Base-by-base conservation (phyloP, 2,797 vertebrate genomes). In the Cyprinodon diabolis region DNA sequence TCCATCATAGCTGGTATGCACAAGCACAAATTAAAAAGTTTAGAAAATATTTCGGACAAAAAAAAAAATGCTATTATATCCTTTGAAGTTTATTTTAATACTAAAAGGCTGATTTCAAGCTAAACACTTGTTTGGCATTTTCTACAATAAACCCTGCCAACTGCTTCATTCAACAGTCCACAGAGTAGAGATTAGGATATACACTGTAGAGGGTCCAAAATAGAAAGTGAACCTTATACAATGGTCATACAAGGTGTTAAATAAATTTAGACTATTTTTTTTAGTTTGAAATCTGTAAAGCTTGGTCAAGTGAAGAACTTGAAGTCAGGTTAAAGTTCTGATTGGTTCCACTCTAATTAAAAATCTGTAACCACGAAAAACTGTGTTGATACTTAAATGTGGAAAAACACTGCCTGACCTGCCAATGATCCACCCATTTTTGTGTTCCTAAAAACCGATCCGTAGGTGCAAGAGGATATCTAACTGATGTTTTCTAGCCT, bases 391-490 rank as follows among this genome's bases (percentile, higher is more conserved):
- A 37, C 2, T 17, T 73, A 76, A 43, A 48, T 76, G 66, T 76
- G 35, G 23, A 63, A 70, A 78, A 54, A 2, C 68, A 63, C 0
- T 30, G 30, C 63, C 55, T 25, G 14, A 17, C 40, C 45, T 12
- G 14, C 45, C 25, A 68, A 14, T 6, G 48, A 37, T 37, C 57
- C n/a, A 52, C 75, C 57, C 37, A 35, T 74, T 68, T 66, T 62
- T 63, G 60, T 72, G 45, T 85, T 65, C 47, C 63, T 58, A 52
- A 63, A 43, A 72, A 72, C 54, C 30, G 66, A 58, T 76, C 45
- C 21, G 14, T n/a, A 21, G 78, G 71, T 5, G 51, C 56, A 77
- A 71, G 79, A 88, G 82, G 75, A 82, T 80, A 81, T 72, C 71
- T 85, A 74, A 75, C 69, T 82, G 77, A 79, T 62, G 80, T 56